Evolutionary conservation across 1,140 invertebrate species (phyloP).

Genomic region (Caerostris darwini): DNA sequence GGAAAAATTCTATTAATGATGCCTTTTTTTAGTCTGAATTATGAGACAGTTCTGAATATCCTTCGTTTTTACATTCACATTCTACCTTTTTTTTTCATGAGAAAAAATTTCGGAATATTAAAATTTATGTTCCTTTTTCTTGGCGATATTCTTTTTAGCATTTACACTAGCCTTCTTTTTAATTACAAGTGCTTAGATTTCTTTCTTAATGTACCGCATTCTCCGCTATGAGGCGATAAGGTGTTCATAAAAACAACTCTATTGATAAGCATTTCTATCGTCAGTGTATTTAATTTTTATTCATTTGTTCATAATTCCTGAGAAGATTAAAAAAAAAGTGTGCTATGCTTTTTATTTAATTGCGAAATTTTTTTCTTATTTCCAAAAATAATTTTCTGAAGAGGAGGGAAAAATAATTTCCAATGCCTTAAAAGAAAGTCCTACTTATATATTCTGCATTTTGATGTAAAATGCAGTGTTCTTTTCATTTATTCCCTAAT

Average conservation of each 20-base stretch:
- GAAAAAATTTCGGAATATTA: neutral
- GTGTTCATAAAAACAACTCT: neutral
- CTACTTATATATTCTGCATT: no score
- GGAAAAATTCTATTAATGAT: constrained; percentile 44
- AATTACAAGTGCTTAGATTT: constrained; percentile 30
- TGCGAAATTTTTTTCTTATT: no score
- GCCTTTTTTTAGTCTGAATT: neutral
- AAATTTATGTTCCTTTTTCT: neutral
- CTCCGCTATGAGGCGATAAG: neutral
- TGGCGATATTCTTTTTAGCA: neutral
- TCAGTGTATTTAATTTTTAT: constrained; percentile 13
- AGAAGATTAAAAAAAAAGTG: neutral
- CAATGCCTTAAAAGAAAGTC: no score
- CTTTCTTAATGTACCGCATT: neutral
- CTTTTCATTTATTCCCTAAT: no score
- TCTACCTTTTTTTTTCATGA: neutral
- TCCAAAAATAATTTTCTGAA: no score
- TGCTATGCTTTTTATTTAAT: no score
- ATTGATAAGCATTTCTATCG: constrained; percentile 25
- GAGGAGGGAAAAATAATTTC: no score
- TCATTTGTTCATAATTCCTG: constrained; percentile 9
- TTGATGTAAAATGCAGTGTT: no score
- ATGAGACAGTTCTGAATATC: neutral
- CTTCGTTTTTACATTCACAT: neutral
- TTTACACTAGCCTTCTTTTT: neutral